phyloP scores from a whole-genome alignment of 2,113 vertebrate genomes.

The Datnioides undecimradiatus region DNA sequence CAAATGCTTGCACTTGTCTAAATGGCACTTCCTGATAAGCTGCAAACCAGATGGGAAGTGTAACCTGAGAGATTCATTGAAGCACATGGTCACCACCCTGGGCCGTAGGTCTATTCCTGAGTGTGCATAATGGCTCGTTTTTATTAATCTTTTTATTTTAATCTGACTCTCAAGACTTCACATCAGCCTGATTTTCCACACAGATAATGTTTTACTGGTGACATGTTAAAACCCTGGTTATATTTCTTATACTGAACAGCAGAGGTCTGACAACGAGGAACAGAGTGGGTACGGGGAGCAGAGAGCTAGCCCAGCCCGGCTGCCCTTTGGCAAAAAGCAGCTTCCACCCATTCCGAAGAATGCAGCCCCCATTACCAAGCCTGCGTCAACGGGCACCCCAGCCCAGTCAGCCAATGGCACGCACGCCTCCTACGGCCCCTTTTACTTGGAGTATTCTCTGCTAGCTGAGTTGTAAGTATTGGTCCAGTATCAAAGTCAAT shows the following conservation, averaged over 20 bases:
- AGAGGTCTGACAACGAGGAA: constrained; percentile 93
- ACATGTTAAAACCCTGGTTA: constrained; percentile 14
- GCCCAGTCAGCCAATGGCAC: constrained; percentile 93
- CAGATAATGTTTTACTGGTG: not conserved
- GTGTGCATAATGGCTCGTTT: constrained; percentile 1
- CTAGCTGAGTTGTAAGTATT: constrained; percentile 96
- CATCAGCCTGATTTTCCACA: constrained; percentile 1
- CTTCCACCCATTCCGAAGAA: constrained; percentile 97
- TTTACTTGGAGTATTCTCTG: constrained; percentile 98
- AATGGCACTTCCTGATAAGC: constrained; percentile 6
- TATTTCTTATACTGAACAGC: constrained; percentile 18
- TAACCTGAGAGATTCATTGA: constrained; percentile 42
- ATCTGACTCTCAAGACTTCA: not conserved
- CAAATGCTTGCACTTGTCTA: constrained; percentile 14
- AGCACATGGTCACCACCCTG: constrained; percentile 27
- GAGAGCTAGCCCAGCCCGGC: constrained; percentile 89
- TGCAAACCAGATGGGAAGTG: constrained; percentile 21
- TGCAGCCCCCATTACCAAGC: constrained; percentile 92
- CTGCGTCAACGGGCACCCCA: constrained; percentile 85
- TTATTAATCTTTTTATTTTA: too few relatives aligned
- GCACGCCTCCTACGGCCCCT: constrained; percentile 97
- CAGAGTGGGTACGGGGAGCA: constrained; percentile 87
- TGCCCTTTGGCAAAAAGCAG: constrained; percentile 91
- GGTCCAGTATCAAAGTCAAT: not conserved
- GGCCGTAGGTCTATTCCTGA: not conserved